These are phyloP conservation scores for Columba guinea DNA, from an alignment of 2,797 vertebrate genomes.

Conservation along the genomic window DNA sequence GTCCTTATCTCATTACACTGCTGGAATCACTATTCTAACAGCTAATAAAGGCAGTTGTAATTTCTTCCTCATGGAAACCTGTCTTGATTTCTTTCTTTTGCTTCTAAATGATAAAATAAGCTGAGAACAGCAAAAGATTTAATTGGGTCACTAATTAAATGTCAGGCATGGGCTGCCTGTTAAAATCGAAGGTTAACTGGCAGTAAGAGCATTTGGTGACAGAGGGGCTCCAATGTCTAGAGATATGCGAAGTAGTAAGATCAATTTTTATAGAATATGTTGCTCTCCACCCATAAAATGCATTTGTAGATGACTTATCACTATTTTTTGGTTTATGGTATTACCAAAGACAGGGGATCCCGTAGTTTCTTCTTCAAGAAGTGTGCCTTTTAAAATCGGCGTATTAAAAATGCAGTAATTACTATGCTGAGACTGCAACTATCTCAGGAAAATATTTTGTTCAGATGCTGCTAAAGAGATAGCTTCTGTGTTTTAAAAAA, in stretches of 20 bases:
- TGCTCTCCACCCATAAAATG: not conserved
- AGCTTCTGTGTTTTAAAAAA: not conserved
- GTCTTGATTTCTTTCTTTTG: constrained; percentile 64
- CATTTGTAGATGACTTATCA: not conserved
- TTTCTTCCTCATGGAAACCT: constrained; percentile 67
- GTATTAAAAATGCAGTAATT: not conserved
- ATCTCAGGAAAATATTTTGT: not conserved
- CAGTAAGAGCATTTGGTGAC: constrained; percentile 44
- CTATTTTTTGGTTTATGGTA: not conserved
- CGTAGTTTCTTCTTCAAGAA: not conserved
- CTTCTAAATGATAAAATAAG: constrained; percentile 69
- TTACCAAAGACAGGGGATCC: not conserved
- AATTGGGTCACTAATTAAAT: constrained; percentile 90
- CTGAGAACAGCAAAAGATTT: constrained; percentile 80
- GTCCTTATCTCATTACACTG: not conserved
- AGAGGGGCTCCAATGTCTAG: not conserved
- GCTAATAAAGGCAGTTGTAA: constrained; percentile 48
- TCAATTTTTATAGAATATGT: not conserved
- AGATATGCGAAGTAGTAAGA: not conserved
- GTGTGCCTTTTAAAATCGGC: not conserved
- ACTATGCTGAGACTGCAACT: not conserved
- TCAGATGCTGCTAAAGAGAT: not conserved
- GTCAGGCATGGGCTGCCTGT: constrained; percentile 77
- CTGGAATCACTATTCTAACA: not conserved
- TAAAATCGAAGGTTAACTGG: constrained; percentile 80